phyloP scores from a whole-genome alignment of 2,797 vertebrate genomes.

The Malacoraja senta region DNA sequence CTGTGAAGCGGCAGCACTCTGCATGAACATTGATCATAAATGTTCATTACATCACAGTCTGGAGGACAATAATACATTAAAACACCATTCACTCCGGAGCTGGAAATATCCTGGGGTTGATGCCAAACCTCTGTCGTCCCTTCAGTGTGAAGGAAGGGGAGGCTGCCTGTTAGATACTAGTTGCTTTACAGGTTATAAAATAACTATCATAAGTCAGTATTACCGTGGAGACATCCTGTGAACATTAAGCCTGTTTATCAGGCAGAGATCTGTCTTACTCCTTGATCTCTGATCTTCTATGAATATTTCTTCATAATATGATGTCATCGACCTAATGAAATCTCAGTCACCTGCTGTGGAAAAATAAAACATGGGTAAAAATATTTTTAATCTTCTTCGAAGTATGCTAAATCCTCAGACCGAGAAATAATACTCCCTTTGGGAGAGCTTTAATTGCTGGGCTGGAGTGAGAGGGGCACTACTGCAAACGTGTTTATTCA shows the following conservation, averaged over 20 bases:
- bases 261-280: background rate
- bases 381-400: background rate
- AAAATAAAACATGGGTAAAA: background rate
- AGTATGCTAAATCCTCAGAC: background rate
- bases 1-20: background rate
- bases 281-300: background rate
- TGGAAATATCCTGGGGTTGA: background rate
- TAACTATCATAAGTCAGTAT: background rate
- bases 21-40: background rate
- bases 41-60: background rate
- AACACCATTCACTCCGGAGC: background rate
- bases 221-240: background rate
- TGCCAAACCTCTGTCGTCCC: background rate
- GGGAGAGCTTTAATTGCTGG: background rate
- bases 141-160: background rate
- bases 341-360: background rate
- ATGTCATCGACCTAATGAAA: constrained; percentile 33
- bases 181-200: background rate
- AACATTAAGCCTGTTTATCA: background rate
- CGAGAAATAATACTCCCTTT: constrained; percentile 22
- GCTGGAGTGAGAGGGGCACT: background rate
- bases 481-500: background rate
- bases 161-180: background rate
- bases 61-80: background rate
- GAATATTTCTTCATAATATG: constrained; percentile 24